Evolutionary conservation across 2,888 invertebrate genomes (phyloP).

Genomic region (Danaus chrysippus): DNA sequence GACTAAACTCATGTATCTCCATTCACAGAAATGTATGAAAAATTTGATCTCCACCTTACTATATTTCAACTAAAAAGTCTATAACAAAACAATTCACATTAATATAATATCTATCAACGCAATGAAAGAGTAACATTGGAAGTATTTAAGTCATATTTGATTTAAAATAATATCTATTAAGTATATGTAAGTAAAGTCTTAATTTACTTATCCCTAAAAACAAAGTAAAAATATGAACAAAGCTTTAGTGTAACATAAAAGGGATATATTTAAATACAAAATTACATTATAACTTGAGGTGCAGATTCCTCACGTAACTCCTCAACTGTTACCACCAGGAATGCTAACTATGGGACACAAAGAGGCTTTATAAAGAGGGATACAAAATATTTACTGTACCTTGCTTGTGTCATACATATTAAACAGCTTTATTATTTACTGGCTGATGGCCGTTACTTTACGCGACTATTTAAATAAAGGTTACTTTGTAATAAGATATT

Average conservation of each 20-base stretch:
- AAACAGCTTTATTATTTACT: constrained; percentile 12
- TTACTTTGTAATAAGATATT: too few species aligned
- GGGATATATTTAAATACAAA: constrained; percentile 40
- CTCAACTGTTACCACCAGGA: constrained; percentile 37
- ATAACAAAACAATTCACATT: too few species aligned
- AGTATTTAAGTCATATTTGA: too few species aligned
- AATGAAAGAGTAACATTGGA: too few species aligned
- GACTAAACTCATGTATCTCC: too few species aligned
- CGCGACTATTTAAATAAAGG: not conserved
- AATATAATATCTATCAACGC: too few species aligned
- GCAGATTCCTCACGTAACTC: constrained; percentile 36
- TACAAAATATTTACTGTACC: constrained; percentile 26
- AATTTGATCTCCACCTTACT: too few species aligned
- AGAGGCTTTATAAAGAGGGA: constrained; percentile 33
- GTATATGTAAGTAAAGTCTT: not conserved
- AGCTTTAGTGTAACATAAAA: constrained; percentile 18
- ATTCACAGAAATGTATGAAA: too few species aligned
- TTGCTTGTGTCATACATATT: constrained; percentile 26
- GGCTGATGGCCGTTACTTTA: not conserved
- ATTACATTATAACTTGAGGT: constrained; percentile 44
- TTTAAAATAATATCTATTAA: not conserved
- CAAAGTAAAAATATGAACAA: constrained; percentile 1
- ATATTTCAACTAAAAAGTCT: too few species aligned
- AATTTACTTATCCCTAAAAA: not conserved
- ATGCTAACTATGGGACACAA: constrained; percentile 51